Evolutionary conservation across 2,113 vertebrate genomes (phyloP).

Genomic region (Pomatostomus ruficeps): DNA sequence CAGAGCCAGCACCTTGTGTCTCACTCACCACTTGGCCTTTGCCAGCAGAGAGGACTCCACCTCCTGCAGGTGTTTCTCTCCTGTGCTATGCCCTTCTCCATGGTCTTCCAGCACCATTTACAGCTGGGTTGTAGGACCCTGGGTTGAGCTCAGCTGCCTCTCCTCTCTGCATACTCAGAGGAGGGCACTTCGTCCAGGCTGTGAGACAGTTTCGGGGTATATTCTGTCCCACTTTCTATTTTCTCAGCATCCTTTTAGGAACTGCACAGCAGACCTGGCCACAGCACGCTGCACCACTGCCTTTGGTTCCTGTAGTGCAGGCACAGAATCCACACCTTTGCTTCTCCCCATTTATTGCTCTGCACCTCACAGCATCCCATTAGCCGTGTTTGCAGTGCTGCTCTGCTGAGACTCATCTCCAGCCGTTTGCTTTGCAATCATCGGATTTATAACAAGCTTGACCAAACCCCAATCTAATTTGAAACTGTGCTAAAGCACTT

Average conservation of each 20-base stretch:
- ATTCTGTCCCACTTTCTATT: not conserved
- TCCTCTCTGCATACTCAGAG: not conserved
- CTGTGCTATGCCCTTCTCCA: fast-evolving
- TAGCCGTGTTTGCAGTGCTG: not conserved
- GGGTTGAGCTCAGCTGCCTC: not conserved
- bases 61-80: not conserved
- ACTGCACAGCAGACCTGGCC: not conserved
- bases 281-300: not conserved
- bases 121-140: not conserved
- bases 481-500: conserved; percentile 53
- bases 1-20: not conserved
- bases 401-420: conserved; percentile 21
- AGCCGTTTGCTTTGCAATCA: conserved; percentile 27
- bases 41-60: not conserved
- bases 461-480: conserved; percentile 63
- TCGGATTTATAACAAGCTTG: conserved; percentile 55
- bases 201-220: not conserved
- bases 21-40: not conserved
- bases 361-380: not conserved
- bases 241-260: not conserved
- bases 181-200: not conserved
- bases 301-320: not conserved
- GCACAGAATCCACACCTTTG: not conserved
- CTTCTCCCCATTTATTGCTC: not conserved
- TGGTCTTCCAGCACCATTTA: not conserved